Evolutionary conservation across 2,888 invertebrate species (phyloP).

Genomic region (Drosophila siamana): DNA sequence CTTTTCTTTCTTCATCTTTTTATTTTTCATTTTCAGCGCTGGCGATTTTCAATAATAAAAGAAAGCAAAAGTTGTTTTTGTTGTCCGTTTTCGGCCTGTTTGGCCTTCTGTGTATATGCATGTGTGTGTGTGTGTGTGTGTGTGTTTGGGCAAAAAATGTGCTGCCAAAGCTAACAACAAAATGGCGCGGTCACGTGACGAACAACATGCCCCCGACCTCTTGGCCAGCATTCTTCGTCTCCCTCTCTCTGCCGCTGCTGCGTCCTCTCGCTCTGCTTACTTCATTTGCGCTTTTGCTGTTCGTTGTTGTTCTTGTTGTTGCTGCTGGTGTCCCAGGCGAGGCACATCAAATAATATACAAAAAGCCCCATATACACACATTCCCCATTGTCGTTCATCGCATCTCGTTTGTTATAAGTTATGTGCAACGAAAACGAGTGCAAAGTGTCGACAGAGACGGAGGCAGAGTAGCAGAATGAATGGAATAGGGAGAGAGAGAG

Average conservation of each 20-base stretch:
- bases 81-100: constrained; percentile 50
- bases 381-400: constrained; percentile 20
- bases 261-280: background rate
- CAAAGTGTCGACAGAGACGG: constrained; percentile 8
- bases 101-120: constrained; percentile 23
- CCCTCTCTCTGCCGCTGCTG: background rate
- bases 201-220: constrained; percentile 27
- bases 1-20: constrained; percentile 37
- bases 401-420: constrained; percentile 37
- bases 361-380: constrained; percentile 21
- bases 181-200: constrained; percentile 68
- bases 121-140: constrained; percentile 19
- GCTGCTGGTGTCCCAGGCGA: constrained; percentile 12
- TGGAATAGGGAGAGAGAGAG: background rate
- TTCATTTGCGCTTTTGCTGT: constrained; percentile 4
- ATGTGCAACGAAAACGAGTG: constrained; percentile 26
- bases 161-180: constrained; percentile 68
- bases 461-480: too few species aligned
- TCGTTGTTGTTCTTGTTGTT: constrained; percentile 11
- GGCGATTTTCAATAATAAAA: constrained; percentile 74
- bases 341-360: constrained; percentile 47
- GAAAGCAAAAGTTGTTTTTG: constrained; percentile 53
- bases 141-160: constrained; percentile 44
- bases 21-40: constrained; percentile 31
- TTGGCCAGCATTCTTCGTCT: background rate